phyloP scores from a whole-genome alignment of 2,797 vertebrate genomes.

The Myoxocephalus aenaeus region DNA sequence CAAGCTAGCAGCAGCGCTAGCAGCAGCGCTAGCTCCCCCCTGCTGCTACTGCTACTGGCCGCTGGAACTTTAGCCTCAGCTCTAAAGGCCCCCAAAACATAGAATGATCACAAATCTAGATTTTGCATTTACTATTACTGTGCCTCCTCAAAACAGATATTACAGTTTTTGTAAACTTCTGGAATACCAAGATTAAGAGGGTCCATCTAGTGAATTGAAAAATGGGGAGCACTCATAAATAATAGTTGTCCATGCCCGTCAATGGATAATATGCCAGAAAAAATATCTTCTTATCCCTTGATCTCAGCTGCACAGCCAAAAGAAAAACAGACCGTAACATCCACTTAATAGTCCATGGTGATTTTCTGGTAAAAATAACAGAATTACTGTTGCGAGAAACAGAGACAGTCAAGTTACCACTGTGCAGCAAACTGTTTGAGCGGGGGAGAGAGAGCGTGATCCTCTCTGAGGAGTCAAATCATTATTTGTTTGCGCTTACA shows the following conservation, averaged over 20 bases:
- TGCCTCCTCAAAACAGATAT: conserved; percentile 37
- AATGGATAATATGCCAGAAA: conserved; percentile 39
- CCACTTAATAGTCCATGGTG: conserved; percentile 29
- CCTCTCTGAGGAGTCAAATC: conserved; percentile 35
- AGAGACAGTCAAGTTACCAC: conserved; percentile 25
- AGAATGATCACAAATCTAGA: background rate
- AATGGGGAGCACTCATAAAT: conserved; percentile 61
- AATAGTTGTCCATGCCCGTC: conserved; percentile 45
- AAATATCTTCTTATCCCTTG: conserved; percentile 32
- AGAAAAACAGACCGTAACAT: conserved; percentile 11
- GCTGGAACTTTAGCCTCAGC: background rate
- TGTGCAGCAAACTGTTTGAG: conserved; percentile 36
- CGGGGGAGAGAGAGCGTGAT: conserved; percentile 11
- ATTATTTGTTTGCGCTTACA: conserved; percentile 36
- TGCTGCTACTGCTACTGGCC: no score
- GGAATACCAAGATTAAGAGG: conserved; percentile 40
- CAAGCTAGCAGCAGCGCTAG: no score
- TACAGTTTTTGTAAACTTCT: conserved; percentile 51
- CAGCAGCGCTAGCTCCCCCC: no score
- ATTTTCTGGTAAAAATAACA: conserved; percentile 49
- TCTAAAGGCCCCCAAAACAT: background rate
- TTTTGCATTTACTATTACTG: background rate
- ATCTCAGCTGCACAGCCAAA: conserved; percentile 17
- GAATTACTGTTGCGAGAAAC: conserved; percentile 58
- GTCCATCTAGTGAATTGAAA: conserved; percentile 37